phyloP scores from a whole-genome alignment of 2,888 invertebrate genomes.

The Sinohyriopsis cumingii region DNA sequence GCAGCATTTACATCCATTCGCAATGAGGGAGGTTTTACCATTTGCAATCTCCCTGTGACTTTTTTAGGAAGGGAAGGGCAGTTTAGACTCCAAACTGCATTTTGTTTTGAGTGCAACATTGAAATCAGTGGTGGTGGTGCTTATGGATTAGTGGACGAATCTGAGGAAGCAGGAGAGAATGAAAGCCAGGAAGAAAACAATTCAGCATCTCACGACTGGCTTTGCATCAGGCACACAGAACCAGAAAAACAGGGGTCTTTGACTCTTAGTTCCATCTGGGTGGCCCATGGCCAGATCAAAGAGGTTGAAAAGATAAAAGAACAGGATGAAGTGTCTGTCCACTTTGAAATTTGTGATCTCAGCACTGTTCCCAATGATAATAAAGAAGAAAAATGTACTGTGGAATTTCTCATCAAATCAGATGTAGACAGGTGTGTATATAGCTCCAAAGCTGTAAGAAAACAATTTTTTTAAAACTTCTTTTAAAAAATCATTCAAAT shows the following conservation, averaged over 20 bases:
- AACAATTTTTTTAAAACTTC: too few relatives aligned
- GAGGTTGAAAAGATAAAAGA: conserved; percentile 6
- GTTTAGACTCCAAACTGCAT: conserved; percentile 15
- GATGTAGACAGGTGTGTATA: conserved; percentile 16
- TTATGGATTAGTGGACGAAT: neutral
- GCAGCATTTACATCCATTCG: conserved; percentile 21
- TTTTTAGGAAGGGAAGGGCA: conserved; percentile 13
- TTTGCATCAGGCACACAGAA: conserved; percentile 13
- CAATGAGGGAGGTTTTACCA: conserved; percentile 13
- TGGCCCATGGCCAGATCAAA: conserved; percentile 20
- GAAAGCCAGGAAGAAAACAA: neutral
- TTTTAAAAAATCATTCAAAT: too few relatives aligned
- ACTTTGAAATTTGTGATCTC: conserved; percentile 17
- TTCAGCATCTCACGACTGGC: conserved; percentile 15
- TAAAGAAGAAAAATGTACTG: conserved; percentile 2
- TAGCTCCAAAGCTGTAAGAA: too few relatives aligned
- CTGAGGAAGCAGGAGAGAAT: neutral
- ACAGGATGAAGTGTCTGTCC: conserved; percentile 12
- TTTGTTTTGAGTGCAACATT: conserved; percentile 26
- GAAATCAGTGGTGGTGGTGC: conserved; percentile 13
- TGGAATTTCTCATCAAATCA: conserved; percentile 19
- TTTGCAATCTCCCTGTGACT: conserved; percentile 28
- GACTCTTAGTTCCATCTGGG: conserved; percentile 8
- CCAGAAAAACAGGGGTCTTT: neutral
- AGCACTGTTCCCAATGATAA: conserved; percentile 6